These are phyloP conservation scores for Hydraecia micacea DNA, from an alignment of 2,888 invertebrate species.

Conservation along the genomic window DNA sequence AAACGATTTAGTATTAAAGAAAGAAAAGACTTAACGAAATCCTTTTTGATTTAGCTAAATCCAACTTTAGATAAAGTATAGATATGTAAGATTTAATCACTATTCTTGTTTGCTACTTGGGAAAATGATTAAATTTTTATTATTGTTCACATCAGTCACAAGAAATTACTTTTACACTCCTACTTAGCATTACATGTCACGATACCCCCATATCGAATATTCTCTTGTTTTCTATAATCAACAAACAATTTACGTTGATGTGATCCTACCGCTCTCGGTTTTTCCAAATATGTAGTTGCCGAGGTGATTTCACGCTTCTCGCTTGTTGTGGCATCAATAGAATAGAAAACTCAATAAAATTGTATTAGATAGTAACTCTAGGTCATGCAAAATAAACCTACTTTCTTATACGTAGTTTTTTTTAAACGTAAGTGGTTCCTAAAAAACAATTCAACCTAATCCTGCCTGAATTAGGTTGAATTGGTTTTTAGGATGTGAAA, in stretches of 20 bases:
- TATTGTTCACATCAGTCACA: slow-evolving; percentile 20
- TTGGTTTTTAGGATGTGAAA: not conserved
- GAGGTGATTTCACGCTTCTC: not conserved
- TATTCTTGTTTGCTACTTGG: no score
- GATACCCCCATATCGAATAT: slow-evolving; percentile 13
- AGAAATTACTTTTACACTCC: slow-evolving; percentile 11
- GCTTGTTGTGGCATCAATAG: not conserved
- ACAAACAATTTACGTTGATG: not conserved
- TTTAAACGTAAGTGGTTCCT: not conserved
- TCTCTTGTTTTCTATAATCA: slow-evolving; percentile 21
- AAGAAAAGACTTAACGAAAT: no score
- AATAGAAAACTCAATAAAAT: slow-evolving; percentile 1
- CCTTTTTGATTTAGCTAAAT: no score
- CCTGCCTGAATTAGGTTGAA: no score
- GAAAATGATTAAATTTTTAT: slow-evolving; percentile 5
- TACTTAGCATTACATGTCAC: slow-evolving; percentile 13
- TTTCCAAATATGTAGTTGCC: not conserved
- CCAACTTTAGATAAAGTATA: no score
- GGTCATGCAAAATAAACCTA: not conserved
- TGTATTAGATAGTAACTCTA: not conserved
- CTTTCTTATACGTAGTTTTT: not conserved
- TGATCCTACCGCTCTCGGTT: not conserved
- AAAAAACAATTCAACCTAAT: not conserved
- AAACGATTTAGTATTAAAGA: no score
- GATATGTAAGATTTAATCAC: no score